Base-by-base conservation (phyloP, 2,113 vertebrate genomes). In the Agapornis roseicollis region DNA sequence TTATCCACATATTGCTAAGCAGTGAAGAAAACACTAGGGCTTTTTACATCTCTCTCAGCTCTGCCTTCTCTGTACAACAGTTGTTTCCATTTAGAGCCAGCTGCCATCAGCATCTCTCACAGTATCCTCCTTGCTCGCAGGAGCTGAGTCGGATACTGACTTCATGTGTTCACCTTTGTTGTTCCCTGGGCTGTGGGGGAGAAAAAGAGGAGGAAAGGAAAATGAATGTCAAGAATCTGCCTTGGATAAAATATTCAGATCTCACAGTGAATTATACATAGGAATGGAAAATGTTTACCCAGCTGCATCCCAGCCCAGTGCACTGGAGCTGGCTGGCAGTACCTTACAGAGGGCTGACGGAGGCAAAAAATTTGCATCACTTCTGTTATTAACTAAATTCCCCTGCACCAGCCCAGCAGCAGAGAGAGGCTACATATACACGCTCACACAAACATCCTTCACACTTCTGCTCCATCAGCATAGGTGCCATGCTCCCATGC, bases 401-500 rank as follows among this genome's bases (percentile, higher is more conserved):
- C 8, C 29, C 17, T 41, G 81, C 37, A 49, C 10, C 7, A 29
- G 7, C 2, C 17, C 52, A 60, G 60, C 12, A 68, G n/a, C 66
- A 88, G 44, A 64, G 5, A 39, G 15, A 52, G 27, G 47, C 33
- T 33, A 7, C 25, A 11, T 35, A 42, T 3, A 25, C 11, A 14
- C 3, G 46, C n/a, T n/a, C 14, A 47, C n/a, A 22, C 4, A 44
- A 3, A 44, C 5, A 22, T 35, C 56, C 17, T 68, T 63, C 25
- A 28, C 0, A 0, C 3, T 46, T 52, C 31, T 37, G 17, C 39
- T 53, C 24, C 33, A 24, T 8, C 39, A 58, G 53, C 24, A 5
- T 0, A 33, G 18, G 8, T 28, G 17, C 22, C 0, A 1, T 9
- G 35, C 33, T 74, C 13, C 33, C 0, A 0, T 2, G 37, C 61